These are phyloP conservation scores for Scaptomyza reducta DNA, from an alignment of 2,888 invertebrate genomes.

Conservation along the genomic window DNA sequence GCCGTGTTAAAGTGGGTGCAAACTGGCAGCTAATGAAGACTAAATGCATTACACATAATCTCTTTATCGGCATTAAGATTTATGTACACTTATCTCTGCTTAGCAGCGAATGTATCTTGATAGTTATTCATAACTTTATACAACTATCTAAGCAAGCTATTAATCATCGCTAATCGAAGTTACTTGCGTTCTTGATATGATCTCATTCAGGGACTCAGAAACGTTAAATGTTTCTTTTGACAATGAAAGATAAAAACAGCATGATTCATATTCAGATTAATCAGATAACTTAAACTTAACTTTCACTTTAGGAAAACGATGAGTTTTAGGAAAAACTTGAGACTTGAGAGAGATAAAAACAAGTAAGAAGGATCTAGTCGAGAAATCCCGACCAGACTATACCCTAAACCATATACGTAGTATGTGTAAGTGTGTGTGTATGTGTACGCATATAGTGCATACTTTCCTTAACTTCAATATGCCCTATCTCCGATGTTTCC, in stretches of 20 bases:
- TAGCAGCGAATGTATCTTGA: not conserved
- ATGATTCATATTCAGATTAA: slow-evolving; percentile 8
- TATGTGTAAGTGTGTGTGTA: no score
- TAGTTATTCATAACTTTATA: not conserved
- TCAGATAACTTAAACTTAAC: not conserved
- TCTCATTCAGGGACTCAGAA: not conserved
- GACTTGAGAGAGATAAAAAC: no score
- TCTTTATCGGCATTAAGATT: slow-evolving; percentile 12
- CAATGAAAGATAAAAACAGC: no score
- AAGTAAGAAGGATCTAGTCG: no score
- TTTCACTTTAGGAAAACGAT: slow-evolving; percentile 4
- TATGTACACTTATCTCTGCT: slow-evolving; percentile 4
- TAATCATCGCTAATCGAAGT: not conserved
- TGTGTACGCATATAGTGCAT: no score
- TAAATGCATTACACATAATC: slow-evolving; percentile 20
- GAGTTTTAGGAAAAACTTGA: slow-evolving; percentile 1
- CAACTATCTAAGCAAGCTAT: not conserved
- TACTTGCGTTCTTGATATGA: not conserved
- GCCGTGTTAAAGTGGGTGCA: slow-evolving; percentile 34
- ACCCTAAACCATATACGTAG: no score
- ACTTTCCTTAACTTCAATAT: no score
- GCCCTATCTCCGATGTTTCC: no score
- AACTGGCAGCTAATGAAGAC: slow-evolving; percentile 46
- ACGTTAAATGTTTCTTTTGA: no score
- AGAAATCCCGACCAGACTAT: no score